phyloP scores from a whole-genome alignment of 2,797 vertebrate genomes.

The Pseudopleuronectes americanus region DNA sequence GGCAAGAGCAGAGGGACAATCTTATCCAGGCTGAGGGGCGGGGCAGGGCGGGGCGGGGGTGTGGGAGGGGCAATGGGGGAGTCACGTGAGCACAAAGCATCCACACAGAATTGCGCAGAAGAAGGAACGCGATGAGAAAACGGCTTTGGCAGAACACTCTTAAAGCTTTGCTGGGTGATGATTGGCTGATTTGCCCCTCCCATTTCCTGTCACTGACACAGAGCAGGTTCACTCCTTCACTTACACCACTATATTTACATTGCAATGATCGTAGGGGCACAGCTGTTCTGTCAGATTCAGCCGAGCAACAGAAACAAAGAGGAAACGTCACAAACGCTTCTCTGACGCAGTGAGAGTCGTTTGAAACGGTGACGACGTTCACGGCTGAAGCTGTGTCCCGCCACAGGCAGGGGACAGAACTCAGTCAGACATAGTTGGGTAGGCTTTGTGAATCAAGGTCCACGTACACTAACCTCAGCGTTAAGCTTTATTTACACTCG shows the following conservation, averaged over 20 bases:
- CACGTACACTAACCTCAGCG: too few species aligned
- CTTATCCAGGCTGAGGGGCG: not conserved
- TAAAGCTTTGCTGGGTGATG: slow-evolving; percentile 78
- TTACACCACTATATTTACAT: slow-evolving; percentile 63
- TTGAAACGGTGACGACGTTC: slow-evolving; percentile 23
- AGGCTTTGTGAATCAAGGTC: too few species aligned
- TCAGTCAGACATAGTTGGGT: too few species aligned
- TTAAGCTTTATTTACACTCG: too few species aligned
- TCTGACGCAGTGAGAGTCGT: slow-evolving; percentile 6
- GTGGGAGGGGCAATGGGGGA: not conserved
- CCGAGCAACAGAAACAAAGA: slow-evolving; percentile 33
- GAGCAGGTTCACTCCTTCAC: slow-evolving; percentile 52
- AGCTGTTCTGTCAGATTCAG: slow-evolving; percentile 46
- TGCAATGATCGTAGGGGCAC: slow-evolving; percentile 57
- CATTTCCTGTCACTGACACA: slow-evolving; percentile 33
- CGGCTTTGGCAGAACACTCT: slow-evolving; percentile 81
- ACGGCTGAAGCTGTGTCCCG: slow-evolving; percentile 27
- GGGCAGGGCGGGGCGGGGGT: rapidly evolving
- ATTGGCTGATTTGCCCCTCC: slow-evolving; percentile 72
- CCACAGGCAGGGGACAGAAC: slow-evolving; percentile 5
- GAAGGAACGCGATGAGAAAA: slow-evolving; percentile 18
- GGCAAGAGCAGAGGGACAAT: slow-evolving; percentile 4
- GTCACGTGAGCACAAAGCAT: slow-evolving; percentile 1
- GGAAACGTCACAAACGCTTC: slow-evolving; percentile 39
- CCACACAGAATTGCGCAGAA: slow-evolving; percentile 39